Evolutionary conservation across 37 sponge, comb jelly and placozoan species (phyloP).

Genomic region (Corticium candelabrum): DNA sequence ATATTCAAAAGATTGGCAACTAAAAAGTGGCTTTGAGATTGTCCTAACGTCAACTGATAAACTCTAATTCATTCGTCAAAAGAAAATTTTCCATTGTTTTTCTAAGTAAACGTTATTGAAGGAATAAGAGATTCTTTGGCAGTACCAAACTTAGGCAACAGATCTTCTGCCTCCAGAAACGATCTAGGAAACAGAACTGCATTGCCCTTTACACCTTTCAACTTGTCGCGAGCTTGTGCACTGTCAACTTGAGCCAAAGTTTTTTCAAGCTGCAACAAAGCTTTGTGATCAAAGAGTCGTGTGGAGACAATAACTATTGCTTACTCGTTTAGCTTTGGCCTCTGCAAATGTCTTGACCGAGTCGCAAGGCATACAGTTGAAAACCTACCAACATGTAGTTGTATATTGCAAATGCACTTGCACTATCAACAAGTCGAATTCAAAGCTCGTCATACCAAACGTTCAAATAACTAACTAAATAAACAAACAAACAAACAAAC

Average conservation of each 20-base stretch:
- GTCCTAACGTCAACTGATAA: too few species aligned
- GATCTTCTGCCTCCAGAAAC: constrained; percentile 29
- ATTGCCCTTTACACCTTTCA: constrained; percentile 27
- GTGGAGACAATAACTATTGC: not conserved
- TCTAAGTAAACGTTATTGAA: not conserved
- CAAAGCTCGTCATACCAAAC: too few species aligned
- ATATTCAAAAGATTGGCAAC: too few species aligned
- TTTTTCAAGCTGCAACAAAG: constrained; percentile 2
- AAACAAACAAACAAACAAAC: not conserved
- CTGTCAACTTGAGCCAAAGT: constrained; percentile 17
- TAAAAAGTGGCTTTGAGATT: too few species aligned
- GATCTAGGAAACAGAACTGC: constrained; percentile 34
- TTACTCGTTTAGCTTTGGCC: constrained; percentile 21
- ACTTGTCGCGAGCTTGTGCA: constrained; percentile 2
- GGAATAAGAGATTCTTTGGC: not conserved
- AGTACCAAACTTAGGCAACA: not conserved
- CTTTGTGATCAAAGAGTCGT: not conserved
- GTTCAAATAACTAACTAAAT: too few species aligned
- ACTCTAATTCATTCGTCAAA: too few species aligned
- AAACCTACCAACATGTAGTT: not conserved
- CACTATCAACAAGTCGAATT: too few species aligned
- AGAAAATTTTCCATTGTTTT: too few species aligned
- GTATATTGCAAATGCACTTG: constrained; percentile 17
- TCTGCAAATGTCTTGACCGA: constrained; percentile 14
- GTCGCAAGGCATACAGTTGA: constrained; percentile 11